A percentile compares a stretch with the other conserved stretches of the same genome.
Evolutionary conservation across 2,888 invertebrate species (phyloP).

Genomic region (Lasioglossum leucozonium): DNA sequence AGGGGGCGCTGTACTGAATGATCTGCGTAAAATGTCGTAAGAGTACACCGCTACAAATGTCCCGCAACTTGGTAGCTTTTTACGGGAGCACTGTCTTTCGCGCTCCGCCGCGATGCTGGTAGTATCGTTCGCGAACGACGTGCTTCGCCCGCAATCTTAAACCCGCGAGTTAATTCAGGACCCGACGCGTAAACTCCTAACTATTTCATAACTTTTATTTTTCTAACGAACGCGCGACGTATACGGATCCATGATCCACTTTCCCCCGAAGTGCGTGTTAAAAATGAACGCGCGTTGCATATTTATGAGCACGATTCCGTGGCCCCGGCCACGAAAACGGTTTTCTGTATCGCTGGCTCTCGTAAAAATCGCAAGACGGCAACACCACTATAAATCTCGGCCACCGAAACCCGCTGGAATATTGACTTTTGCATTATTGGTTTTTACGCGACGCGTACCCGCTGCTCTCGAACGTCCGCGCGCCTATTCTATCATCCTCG

Average conservation of each 20-base stretch:
- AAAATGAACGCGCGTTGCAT: background rate
- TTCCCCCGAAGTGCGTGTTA: background rate
- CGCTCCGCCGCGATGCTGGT: background rate
- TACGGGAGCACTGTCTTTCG: slow-evolving; percentile 8
- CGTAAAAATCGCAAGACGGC: slow-evolving; percentile 52
- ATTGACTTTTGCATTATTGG: slow-evolving; percentile 72
- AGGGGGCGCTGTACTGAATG: slow-evolving; percentile 14
- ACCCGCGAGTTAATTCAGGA: background rate
- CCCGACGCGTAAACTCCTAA: background rate
- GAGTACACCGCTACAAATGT: slow-evolving; percentile 72
- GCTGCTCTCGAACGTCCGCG: slow-evolving; percentile 56
- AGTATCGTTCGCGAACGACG: background rate
- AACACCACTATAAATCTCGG: slow-evolving; percentile 62
- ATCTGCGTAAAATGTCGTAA: slow-evolving; percentile 71
- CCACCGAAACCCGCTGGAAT: slow-evolving; percentile 65
- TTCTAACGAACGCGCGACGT: background rate
- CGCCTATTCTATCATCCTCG: slow-evolving; percentile 52
- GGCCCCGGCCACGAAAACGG: background rate
- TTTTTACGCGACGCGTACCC: slow-evolving; percentile 61
- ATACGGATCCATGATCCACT: background rate
- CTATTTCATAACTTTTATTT: background rate
- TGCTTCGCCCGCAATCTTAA: background rate
- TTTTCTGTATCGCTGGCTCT: slow-evolving; percentile 22
- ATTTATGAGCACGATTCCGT: background rate
- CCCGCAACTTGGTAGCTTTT: slow-evolving; percentile 24